Evolutionary conservation across 2,113 vertebrate genomes (phyloP), one percentile per base, ranked within the genome.

Genomic region (Gobio gobio): DNA sequence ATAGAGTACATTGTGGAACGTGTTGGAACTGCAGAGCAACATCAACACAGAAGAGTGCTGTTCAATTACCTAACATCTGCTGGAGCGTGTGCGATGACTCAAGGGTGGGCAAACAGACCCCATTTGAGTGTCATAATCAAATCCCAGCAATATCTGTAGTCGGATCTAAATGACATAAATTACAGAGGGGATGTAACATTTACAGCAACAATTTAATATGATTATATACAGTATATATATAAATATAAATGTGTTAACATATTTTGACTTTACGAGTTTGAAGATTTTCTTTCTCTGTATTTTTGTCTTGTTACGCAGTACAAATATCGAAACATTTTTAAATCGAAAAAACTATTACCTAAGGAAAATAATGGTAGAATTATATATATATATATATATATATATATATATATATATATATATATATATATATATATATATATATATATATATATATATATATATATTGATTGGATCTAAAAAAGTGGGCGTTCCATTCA

Each of bases 41-140:
- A 61, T 78, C 33, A 43, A 43, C 76, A 78, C 56, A 61, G 54
- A 61, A 59, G 51, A 78, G 76, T 36, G 76, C 76, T 78, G 54
- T 78, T 59, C 33, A 78, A 59, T 59, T 24, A 61, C 56, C 13
- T 14, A 78, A 78, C 76, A 78, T 56, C 76, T 78, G 76, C 76
- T 77, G 22, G 16, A 58, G 63, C 6, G 3, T 68, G 64, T 68
- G 63, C 5, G 16, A 40, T 78, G 51, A 78, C 51, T 78, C 75
- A 78, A 18, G 20, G 29, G 29, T 18, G 33, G 3, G 33, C 16
- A 68, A 40, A 40, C 51, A n/a, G 51, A 40, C 49, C 75, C 6
- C 20, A 1, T 36, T 58, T 2, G 29, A 59, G 54, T 9, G 20
- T 58, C 4, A 10, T 16, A 78, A 78, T 24, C 33, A 78, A 61